Evolutionary conservation across 2,888 invertebrate species (phyloP).

Genomic region (Coelogynopora nodosa): DNA sequence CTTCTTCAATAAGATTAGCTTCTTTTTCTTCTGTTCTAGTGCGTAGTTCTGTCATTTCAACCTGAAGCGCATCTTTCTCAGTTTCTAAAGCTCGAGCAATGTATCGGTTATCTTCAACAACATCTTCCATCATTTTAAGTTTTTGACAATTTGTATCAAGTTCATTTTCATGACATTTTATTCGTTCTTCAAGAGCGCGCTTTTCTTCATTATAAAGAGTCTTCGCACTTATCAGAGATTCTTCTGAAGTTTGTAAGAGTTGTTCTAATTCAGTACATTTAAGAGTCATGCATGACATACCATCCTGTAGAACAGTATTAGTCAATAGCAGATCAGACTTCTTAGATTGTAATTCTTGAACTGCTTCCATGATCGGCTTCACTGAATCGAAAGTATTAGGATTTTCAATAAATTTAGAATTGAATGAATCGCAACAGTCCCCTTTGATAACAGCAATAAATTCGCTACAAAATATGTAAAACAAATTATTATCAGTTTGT

Average conservation of each 20-base stretch:
- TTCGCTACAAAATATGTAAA: background rate
- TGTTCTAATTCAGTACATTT: slow-evolving; percentile 10
- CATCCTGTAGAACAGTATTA: slow-evolving; percentile 22
- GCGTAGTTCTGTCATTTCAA: slow-evolving; percentile 37
- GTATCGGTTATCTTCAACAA: slow-evolving; percentile 44
- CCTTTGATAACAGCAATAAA: background rate
- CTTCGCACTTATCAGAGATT: background rate
- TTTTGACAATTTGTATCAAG: background rate
- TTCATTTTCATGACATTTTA: background rate
- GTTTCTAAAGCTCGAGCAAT: slow-evolving; percentile 45
- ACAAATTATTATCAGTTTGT: background rate
- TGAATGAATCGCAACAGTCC: background rate
- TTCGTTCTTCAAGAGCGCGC: background rate
- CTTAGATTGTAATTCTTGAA: background rate
- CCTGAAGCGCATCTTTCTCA: slow-evolving; percentile 42
- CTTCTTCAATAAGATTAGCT: slow-evolving; percentile 37
- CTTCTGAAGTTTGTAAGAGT: background rate
- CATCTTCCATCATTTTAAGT: slow-evolving; percentile 5
- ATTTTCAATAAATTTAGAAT: background rate
- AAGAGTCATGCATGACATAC: background rate
- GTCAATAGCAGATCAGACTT: background rate
- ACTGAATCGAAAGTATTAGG: background rate
- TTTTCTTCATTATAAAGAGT: background rate
- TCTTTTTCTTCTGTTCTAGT: slow-evolving; percentile 42
- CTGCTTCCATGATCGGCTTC: background rate